phyloP scores from a whole-genome alignment of 2,888 invertebrate genomes.

The Synanthedon vespiformis region DNA sequence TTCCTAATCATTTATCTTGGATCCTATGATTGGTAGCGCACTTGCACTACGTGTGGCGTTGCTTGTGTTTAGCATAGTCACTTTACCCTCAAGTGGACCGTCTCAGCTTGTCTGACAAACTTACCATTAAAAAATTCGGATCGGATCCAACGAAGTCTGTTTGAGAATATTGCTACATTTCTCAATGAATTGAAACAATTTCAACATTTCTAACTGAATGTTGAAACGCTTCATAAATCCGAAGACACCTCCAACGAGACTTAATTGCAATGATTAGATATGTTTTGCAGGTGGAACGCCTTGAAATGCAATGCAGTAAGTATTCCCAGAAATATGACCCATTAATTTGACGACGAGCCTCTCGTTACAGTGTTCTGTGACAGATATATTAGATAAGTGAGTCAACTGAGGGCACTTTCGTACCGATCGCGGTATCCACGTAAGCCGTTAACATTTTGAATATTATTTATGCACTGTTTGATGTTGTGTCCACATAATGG shows the following conservation, averaged over 20 bases:
- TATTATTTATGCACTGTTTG: constrained; percentile 30
- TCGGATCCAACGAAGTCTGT: no score
- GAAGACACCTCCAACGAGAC: not conserved
- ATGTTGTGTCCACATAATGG: constrained; percentile 20
- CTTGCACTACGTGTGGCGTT: no score
- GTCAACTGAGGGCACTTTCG: constrained; percentile 21
- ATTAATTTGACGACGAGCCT: constrained; percentile 27
- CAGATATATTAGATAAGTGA: constrained; percentile 29
- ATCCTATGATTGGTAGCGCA: no score
- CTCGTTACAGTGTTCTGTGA: constrained; percentile 37
- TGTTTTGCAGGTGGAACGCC: not conserved
- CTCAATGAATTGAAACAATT: no score
- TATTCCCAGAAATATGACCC: constrained; percentile 21
- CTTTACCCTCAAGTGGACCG: no score
- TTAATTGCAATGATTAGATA: not conserved
- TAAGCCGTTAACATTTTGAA: constrained; percentile 13
- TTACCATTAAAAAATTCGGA: no score
- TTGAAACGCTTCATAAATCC: no score
- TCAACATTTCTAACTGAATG: no score
- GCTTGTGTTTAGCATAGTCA: no score
- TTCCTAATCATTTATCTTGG: no score
- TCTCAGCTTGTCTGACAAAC: no score
- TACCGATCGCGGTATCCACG: constrained; percentile 16
- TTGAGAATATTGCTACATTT: no score
- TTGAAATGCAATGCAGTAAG: not conserved